Conservation (phyloP, 2,797 vertebrate species). For the Anguilla anguilla region DNA sequence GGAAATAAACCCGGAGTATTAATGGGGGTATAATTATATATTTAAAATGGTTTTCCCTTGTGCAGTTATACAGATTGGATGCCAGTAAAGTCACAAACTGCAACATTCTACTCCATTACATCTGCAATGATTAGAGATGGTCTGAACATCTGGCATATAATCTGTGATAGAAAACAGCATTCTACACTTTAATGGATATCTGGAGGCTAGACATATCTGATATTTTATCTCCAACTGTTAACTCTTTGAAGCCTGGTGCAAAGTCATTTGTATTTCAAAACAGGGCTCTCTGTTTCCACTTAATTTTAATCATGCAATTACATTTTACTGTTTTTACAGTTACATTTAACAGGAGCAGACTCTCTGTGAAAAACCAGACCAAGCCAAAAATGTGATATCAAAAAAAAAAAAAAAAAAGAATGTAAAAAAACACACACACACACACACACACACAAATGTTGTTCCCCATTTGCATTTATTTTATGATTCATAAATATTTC, state of each 20-base stretch:
- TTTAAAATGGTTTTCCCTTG: slow-evolving; percentile 87
- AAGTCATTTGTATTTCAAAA: slow-evolving; percentile 47
- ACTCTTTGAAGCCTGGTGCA: slow-evolving; percentile 77
- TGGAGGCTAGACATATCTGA: slow-evolving; percentile 89
- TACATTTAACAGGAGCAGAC: slow-evolving; percentile 34
- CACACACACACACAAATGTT: not conserved
- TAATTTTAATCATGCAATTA: slow-evolving; percentile 30
- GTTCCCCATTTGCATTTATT: slow-evolving; percentile 17
- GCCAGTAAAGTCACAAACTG: slow-evolving; percentile 95
- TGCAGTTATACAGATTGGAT: slow-evolving; percentile 90
- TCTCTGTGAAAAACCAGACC: slow-evolving; percentile 30
- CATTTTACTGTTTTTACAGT: slow-evolving; percentile 29
- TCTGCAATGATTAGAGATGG: slow-evolving; percentile 97
- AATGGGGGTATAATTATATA: slow-evolving; percentile 96
- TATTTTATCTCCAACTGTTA: slow-evolving; percentile 85
- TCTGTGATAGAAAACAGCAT: slow-evolving; percentile 92
- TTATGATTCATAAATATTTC: not conserved
- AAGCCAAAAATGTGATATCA: slow-evolving; percentile 17
- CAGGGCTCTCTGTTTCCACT: slow-evolving; percentile 51
- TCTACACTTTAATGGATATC: slow-evolving; percentile 94
- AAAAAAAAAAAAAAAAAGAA: not conserved
- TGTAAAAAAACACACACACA: not conserved
- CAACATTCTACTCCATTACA: slow-evolving; percentile 98
- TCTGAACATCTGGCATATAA: slow-evolving; percentile 96
- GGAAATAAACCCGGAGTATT: slow-evolving; percentile 90